phyloP scores from a whole-genome alignment of 2,888 invertebrate species.

The Eutolmus rufibarbis region DNA sequence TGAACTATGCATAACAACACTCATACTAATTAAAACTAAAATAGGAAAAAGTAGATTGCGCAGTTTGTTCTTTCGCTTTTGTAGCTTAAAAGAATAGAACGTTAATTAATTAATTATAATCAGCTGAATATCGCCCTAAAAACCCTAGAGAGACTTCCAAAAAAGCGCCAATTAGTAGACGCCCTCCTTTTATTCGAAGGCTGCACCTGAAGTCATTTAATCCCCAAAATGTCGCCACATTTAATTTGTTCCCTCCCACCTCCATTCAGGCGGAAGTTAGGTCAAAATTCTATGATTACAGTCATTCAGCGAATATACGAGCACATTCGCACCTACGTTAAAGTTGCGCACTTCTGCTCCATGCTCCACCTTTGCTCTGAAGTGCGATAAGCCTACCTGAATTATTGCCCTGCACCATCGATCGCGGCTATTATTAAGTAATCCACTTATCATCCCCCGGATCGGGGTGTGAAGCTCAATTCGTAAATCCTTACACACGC shows the following conservation, averaged over 20 bases:
- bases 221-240: neutral
- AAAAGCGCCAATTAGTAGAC: neutral
- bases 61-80: neutral
- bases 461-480: slow-evolving; percentile 45
- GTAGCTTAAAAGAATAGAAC: neutral
- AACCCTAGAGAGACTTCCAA: neutral
- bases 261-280: neutral
- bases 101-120: neutral
- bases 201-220: neutral
- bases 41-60: neutral
- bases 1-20: too few species aligned
- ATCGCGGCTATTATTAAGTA: slow-evolving; percentile 42
- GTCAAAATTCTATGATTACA: neutral
- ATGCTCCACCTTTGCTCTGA: neutral
- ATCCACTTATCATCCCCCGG: slow-evolving; percentile 42
- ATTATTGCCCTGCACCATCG: slow-evolving; percentile 22
- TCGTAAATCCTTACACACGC: slow-evolving; percentile 42
- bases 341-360: neutral
- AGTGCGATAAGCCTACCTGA: slow-evolving; percentile 31
- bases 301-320: neutral
- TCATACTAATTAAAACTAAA: too few species aligned
- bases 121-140: neutral
- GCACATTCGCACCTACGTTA: slow-evolving; percentile 20
- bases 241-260: neutral
- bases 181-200: neutral